Evolutionary conservation across 2,797 vertebrate species (phyloP).

Genomic region (Tokudaia muenninki): DNA sequence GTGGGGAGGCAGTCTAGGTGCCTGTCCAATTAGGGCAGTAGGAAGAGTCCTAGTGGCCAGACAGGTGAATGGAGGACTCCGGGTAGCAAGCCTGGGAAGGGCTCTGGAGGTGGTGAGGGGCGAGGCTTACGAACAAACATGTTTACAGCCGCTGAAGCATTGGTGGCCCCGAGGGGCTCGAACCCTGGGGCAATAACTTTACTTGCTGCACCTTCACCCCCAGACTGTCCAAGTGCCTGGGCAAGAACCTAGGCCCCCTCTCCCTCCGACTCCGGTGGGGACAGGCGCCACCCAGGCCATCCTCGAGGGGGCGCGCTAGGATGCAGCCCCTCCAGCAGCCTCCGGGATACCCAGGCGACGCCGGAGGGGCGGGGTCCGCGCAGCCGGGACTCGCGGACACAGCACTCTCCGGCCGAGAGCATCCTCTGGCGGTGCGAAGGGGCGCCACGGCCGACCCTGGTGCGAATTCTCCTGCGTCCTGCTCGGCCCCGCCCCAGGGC

Average conservation of each 20-base stretch:
- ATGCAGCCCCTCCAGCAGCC: constrained; percentile 35
- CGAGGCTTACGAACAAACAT: constrained; percentile 70
- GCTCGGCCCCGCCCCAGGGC: constrained; percentile 57
- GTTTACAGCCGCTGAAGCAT: constrained; percentile 70
- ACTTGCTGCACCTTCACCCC: constrained; percentile 18
- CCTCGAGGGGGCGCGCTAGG: constrained; percentile 46
- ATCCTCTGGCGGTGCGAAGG: constrained; percentile 5
- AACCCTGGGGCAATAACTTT: constrained; percentile 76
- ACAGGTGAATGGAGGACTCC: background rate
- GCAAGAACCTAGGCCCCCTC: background rate
- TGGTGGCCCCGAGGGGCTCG: constrained; percentile 57
- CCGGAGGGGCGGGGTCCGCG: constrained; percentile 81
- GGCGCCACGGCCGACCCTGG: background rate
- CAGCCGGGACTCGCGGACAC: constrained; percentile 37
- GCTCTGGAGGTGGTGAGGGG: constrained; percentile 40
- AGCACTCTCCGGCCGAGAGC: background rate
- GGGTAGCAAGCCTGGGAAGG: background rate
- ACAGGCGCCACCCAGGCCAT: background rate
- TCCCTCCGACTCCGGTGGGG: background rate
- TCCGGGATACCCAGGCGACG: constrained; percentile 42
- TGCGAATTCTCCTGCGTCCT: constrained; percentile 56
- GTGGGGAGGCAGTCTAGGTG: constrained; percentile 63
- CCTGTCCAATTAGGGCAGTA: constrained; percentile 74
- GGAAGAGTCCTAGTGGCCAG: constrained; percentile 43
- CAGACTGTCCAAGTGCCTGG: background rate